A percentile compares a stretch with the other conserved stretches of the same genome.
phyloP scores from a whole-genome alignment of 2,113 vertebrate genomes.

The Phylloscopus whistleri region DNA sequence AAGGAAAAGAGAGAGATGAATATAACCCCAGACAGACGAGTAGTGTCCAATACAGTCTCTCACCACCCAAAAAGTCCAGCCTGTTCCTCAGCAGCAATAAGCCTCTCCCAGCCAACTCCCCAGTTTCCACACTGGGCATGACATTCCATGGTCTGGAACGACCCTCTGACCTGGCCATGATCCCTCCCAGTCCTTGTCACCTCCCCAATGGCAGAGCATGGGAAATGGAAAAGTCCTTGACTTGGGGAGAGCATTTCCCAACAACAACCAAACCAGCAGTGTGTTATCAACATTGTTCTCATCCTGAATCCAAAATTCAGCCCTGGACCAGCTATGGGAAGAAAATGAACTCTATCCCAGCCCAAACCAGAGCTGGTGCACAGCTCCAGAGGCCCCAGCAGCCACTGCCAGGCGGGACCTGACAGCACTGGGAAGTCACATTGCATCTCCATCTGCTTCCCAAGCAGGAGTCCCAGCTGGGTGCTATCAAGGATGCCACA shows the following conservation, averaged over 20 bases:
- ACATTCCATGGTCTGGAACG: not conserved
- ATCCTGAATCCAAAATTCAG: not conserved
- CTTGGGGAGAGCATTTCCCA: not conserved
- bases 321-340: not conserved
- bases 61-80: not conserved
- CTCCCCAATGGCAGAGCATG: not conserved
- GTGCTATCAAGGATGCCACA: not conserved
- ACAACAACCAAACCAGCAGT: not conserved
- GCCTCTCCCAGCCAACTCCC: not conserved
- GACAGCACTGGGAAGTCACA: not conserved
- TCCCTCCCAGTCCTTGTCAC: not conserved
- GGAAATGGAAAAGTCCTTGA: not conserved
- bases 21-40: not conserved
- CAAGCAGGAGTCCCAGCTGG: not conserved
- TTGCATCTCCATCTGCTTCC: not conserved
- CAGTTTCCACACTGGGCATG: not conserved
- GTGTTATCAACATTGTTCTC: not conserved
- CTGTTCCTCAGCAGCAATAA: not conserved
- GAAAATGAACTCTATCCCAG: not conserved
- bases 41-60: not conserved
- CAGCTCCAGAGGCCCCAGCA: not conserved
- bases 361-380: not conserved
- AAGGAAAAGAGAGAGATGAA: not conserved
- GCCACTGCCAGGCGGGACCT: not conserved
- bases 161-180: not conserved